Conservation (phyloP, 2,888 invertebrate genomes). For the Macroteleia sp. region DNA sequence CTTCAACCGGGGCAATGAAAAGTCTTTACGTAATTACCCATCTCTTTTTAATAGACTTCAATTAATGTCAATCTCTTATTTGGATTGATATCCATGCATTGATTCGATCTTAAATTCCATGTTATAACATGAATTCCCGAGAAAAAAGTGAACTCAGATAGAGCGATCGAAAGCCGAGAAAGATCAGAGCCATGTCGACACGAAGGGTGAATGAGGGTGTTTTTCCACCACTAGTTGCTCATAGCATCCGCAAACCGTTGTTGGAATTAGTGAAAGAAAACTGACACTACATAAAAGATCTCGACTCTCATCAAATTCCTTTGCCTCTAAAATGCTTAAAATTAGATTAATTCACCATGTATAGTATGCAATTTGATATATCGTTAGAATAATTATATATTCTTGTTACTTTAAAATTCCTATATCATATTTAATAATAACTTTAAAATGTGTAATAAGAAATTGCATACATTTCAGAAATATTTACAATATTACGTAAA, state of each 20-base stretch:
- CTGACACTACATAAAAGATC: conserved; percentile 62
- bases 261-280: conserved; percentile 67
- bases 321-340: too few relatives aligned
- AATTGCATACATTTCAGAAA: too few relatives aligned
- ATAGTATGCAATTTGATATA: too few relatives aligned
- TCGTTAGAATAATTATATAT: too few relatives aligned
- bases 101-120: conserved; percentile 57
- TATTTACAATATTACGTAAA: too few relatives aligned
- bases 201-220: conserved; percentile 82
- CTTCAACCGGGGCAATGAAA: background rate
- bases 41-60: conserved; percentile 42
- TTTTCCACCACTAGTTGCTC: conserved; percentile 84
- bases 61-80: conserved; percentile 41
- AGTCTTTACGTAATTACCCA: conserved; percentile 8
- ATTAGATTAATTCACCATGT: too few relatives aligned
- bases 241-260: conserved; percentile 69
- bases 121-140: conserved; percentile 47
- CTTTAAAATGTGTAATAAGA: too few relatives aligned
- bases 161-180: conserved; percentile 72
- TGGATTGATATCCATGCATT: conserved; percentile 34
- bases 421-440: too few relatives aligned
- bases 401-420: too few relatives aligned
- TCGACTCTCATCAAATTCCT: conserved; percentile 25
- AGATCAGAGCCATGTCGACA: conserved; percentile 70
- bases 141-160: conserved; percentile 59